Base-by-base conservation (phyloP, 2,888 invertebrate genomes). In the Athalia cordata region DNA sequence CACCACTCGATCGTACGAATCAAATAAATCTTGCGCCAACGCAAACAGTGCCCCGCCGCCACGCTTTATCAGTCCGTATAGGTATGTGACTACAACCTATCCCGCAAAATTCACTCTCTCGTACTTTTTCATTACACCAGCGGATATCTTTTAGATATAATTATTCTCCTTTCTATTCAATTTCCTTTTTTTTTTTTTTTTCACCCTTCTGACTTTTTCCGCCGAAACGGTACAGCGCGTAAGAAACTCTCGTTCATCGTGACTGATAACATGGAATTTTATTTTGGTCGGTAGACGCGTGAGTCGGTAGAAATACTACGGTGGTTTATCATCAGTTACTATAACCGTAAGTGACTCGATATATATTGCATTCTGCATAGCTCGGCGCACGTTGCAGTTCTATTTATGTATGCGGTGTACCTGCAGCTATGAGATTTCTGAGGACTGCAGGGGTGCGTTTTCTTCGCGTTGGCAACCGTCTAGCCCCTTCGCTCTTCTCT, bases 391-490 rank as follows among this genome's bases (percentile, higher is more conserved):
- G 29, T 29, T 29, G 29, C 29, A 62, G 43, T 62, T 62, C 15
- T 29, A 62, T 47, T 45, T 64, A 64, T 64, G 29, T 2, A 29
- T 2, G 29, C 2, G 29, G 29, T 29, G 29, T 29, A 29, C 29
- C 29, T 29, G 29, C 29, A 29, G 29, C 29, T 29, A 29, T 2
- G 9, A 64, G 9, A 5, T 64, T 64, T 11, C n/a, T 7, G 55
- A 55, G 9, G 11, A 55, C 55, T 55, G 55, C n/a, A n/a, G 7
- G 9, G 55, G 4, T 9, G 11, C 9, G 3, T 68, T 43, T 79
- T 82, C 76, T 81, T 81, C 80, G 80, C 81, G 84, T 84, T 85
- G 85, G 84, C 83, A 85, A 86, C 83, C 81, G 83, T 79, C 81
- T 82, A 78, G 50, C 43, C 59, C n/a, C n/a, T 72, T 43, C 50